Base-by-base conservation (phyloP, 2,888 invertebrate genomes). In the Pseudanteris insignis region DNA sequence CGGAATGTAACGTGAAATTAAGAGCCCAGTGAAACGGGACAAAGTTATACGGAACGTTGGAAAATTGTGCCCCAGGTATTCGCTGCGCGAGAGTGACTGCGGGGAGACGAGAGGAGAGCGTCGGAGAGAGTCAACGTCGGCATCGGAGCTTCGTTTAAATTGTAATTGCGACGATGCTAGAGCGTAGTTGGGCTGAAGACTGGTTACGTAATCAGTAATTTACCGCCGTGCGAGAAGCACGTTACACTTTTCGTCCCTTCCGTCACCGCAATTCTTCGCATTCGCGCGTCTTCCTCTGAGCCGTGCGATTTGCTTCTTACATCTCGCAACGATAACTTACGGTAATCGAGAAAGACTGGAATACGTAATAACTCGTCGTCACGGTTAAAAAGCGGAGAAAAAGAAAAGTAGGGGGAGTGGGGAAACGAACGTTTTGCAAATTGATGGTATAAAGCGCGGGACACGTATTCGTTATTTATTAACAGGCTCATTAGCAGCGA, bases 191-290 rank as follows among this genome's bases (percentile, higher is more conserved):
- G 38, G 47, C n/a, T n/a, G 47, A 47, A 51, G 51, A 28, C 32
- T 55, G 53, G 44, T 61, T 41, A 41, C 48, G 63, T 61, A 64
- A 67, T 67, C 66, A 66, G 67, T 66, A 67, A 66, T 67, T 67
- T 65, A 65, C 64, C 55, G 55, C 55, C 28, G 55, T 44, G 53
- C 40, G 44, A 54, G 47, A 59, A 54, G 43, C 51, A 26, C 44
- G 28, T 53, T n/a, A n/a, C 51, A 43, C 41, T 30, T 34, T 50
- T 46, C 7, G 32, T 14, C 40, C 32, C 12, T 28, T 41, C 15
- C 8, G 9, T 9, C 13, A 14, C 32, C 2, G 4, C 30, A 0
- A n/a, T 9, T n/a, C n/a, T n/a, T n/a, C 11, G 12, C 10, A 30
- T 38, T 14, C 15, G 10, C 10, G 11, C 25, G 24, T 44, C 46